Base-by-base conservation (phyloP, 1,140 invertebrate species). In the Ylistrum balloti region DNA sequence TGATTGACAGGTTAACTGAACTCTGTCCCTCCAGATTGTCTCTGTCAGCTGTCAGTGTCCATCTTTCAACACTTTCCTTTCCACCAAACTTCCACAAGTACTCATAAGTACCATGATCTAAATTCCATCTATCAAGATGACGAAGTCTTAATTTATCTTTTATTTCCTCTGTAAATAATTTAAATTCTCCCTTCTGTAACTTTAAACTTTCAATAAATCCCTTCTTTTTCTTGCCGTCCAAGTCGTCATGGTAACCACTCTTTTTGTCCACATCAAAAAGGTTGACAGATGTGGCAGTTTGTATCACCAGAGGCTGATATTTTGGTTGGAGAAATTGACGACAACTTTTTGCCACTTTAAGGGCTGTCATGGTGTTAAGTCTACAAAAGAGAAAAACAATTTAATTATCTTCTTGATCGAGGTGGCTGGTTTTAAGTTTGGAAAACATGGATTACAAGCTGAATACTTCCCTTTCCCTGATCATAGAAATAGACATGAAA, bases 1-100 rank as follows among this genome's bases (percentile, higher is more conserved):
- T 98, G 5, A 97, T 92, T 5, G 92, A 92, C 11, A 97, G 94
- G 22, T 95, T 96, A 91, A 98, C 98, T 86, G 94, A 97, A 94
- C 98, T 99, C 94, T 96, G 97, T 5, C 98, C 98, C 94, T 98
- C 97, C 89, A 97, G 97, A 94, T 98, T 97, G 95, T 99, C 98
- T 88, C 97, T 97, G 95, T 99, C 98, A 86, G 96, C 96, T 0
- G 98, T 98, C 0, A 97, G 96, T 33, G 97, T 95, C 97, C 98
- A 99, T 34, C 97, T 96, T 0, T 98, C 96, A 20, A 98, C 92
- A 13, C 97, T 97, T 45, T 97, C 95, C 17, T 96, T 94, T 88
- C 97, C 95, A 86, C 95, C 91, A 90, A 96, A 96, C 85, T 95
- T 95, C 91, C 93, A 94, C 56, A 96, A 91, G 90, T 94, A 94